Evolutionary conservation across 2,797 vertebrate species (phyloP), one percentile per base, ranked within the genome.

Genomic region (Hypotaenidia okinawae): DNA sequence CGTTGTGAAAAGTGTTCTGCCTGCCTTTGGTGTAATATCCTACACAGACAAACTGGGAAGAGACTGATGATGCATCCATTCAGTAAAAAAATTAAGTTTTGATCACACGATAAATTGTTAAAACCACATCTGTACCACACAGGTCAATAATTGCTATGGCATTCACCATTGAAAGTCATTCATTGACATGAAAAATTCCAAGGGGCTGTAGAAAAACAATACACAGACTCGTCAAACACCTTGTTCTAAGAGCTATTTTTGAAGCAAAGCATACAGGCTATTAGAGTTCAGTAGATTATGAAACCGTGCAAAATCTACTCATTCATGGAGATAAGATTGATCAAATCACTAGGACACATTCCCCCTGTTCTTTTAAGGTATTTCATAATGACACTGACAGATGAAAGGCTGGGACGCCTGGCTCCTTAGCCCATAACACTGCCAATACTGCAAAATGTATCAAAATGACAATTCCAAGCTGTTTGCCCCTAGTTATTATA

Each of bases 401-500:
- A 96, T 94, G 88, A 91, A 94, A 88, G 62, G 49, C 87, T 86
- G 57, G 28, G 70, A 85, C 54, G 70, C 63, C 78, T 88, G 43
- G 15, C 47, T 76, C 64, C 78, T 87, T 76, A 89, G 73, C 91
- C 73, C 73, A 10, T 87, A 95, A 85, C 62, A 82, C 81, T 93
- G 84, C 85, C 94, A 96, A 78, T 85, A 81, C 39, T 90, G 88
- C 59, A 85, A 89, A 68, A 92, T 96, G 90, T 62, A 94, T 97
- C 90, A 96, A 95, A 97, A 80, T 93, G 95, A 96, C 88, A 97
- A 93, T 81, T 91, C 72, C 90, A 90, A 90, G 62, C 85, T 94
- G 70, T 84, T 84, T 75, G 79, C 72, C 91, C 75, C 88, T 59
- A 91, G 81, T 94, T 95, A 94, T 94, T 96, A 94, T 43, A 95